Evolutionary conservation across 1,140 invertebrate genomes (phyloP).

Genomic region (Campoletis sonorensis): DNA sequence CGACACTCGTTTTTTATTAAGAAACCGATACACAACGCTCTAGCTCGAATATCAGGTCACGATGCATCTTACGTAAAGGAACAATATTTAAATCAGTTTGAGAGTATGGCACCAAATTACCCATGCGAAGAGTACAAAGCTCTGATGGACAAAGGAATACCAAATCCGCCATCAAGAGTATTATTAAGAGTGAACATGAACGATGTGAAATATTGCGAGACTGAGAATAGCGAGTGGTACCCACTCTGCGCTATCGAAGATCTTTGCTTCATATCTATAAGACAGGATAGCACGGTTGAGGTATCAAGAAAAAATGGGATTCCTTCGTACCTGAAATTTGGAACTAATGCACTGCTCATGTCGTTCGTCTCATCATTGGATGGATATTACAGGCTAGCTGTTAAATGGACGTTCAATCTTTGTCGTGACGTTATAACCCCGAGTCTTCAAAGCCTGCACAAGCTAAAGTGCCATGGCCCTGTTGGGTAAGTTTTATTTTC

Average conservation of each 20-base stretch:
- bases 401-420: constrained; percentile 94
- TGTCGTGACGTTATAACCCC: constrained; percentile 88
- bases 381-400: constrained; percentile 91
- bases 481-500: constrained; percentile 80
- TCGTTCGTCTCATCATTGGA: constrained; percentile 91
- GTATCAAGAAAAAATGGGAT: constrained; percentile 87
- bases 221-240: constrained; percentile 79
- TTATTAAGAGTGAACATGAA: constrained; percentile 79
- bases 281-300: constrained; percentile 84
- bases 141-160: constrained; percentile 77
- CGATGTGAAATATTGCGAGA: constrained; percentile 84
- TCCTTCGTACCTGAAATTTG: constrained; percentile 86
- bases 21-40: constrained; percentile 83
- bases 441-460: constrained; percentile 83
- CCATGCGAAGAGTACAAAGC: constrained; percentile 86
- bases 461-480: constrained; percentile 91
- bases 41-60: constrained; percentile 80
- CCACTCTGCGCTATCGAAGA: constrained; percentile 89
- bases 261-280: constrained; percentile 86
- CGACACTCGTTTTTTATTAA: constrained; percentile 86
- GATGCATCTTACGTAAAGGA: constrained; percentile 84
- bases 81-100: constrained; percentile 87
- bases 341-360: constrained; percentile 78
- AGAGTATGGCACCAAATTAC: constrained; percentile 87
- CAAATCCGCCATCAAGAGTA: constrained; percentile 69